Percentiles rank a stretch among this genome's conserved stretches.
Conservation (phyloP, 2,888 invertebrate genomes). For the Apamea epomidion region DNA sequence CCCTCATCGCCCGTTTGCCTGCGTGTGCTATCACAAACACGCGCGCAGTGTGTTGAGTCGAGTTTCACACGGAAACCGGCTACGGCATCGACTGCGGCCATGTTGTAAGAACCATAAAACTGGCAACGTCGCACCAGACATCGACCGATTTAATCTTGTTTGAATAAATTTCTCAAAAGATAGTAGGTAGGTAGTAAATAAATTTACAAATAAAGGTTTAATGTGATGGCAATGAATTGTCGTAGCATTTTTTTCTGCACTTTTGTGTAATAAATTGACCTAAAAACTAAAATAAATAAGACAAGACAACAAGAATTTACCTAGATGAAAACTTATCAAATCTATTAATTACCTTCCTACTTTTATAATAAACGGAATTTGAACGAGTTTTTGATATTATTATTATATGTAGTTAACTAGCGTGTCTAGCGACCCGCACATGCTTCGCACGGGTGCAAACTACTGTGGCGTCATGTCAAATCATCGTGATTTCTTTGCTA, state of each 20-base stretch:
- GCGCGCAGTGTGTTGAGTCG: slow-evolving; percentile 85
- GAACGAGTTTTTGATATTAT: neutral
- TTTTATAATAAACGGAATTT: too few species aligned
- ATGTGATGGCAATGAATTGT: neutral
- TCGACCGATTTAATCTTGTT: slow-evolving; percentile 89
- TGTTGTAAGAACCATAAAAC: slow-evolving; percentile 87
- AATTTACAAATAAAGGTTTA: slow-evolving; percentile 22
- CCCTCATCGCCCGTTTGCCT: slow-evolving; percentile 62
- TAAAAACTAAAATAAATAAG: neutral
- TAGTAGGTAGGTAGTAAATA: slow-evolving; percentile 24
- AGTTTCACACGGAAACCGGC: slow-evolving; percentile 90
- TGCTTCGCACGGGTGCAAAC: neutral
- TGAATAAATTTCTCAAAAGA: slow-evolving; percentile 75
- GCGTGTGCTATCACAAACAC: slow-evolving; percentile 80
- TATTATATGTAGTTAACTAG: neutral
- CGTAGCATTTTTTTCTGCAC: neutral
- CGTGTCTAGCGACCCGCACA: neutral
- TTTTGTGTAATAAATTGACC: neutral
- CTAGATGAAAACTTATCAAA: neutral
- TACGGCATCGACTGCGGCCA: slow-evolving; percentile 87
- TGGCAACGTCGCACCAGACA: slow-evolving; percentile 90
- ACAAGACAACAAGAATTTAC: neutral
- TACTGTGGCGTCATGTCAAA: neutral
- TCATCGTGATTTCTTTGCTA: neutral
- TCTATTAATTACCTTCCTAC: neutral